Base-by-base conservation (phyloP, 2,797 vertebrate species). In the Cyprinella venusta region DNA sequence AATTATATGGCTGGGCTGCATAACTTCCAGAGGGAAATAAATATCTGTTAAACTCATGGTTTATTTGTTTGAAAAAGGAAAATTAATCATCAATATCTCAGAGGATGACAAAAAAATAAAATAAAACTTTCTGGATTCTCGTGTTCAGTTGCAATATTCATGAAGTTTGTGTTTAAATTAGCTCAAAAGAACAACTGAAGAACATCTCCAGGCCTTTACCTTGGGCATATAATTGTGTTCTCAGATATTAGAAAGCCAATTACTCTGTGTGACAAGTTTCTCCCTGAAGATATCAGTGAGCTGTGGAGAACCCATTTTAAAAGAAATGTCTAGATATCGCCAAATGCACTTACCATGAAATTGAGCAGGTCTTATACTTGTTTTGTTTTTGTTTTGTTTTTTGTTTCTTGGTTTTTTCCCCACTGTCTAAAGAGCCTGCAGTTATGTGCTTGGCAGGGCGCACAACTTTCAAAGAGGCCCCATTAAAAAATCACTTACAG, bases 291-390 rank as follows among this genome's bases (percentile, higher is more conserved):
- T 95, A 97, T 94, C 94, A 94, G 94, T 96, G 94, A 96, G 96
- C 95, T 96, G 94, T 96, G 96, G 96, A 96, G 95, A 96, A 96
- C 95, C 95, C 94, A 93, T 90, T 87, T 87, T 95, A 93, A 91
- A 95, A 92, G 95, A 91, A 95, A 91, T 92, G 92, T 93, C 93
- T 93, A 94, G 91, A 96, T 95, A 92, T 94, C 91, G 92, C 92
- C 92, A 95, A 93, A 96, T 89, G 95, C 95, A 96, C 94, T 96
- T 95, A 96, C 94, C 95, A 95, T 96, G 95, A 96, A 97, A 97
- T 94, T 95, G 96, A 96, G 94, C 96, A 93, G 94, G 91, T 94
- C 93, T 94, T 95, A 3, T n/a, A 94, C 94, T 94, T 92, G 90
- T 90, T 92, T 92, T 61, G 2, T n/a, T 10, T n/a, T n/a, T n/a